Evolutionary conservation across 1,140 invertebrate genomes (phyloP), one percentile per base, ranked within the genome.

Genomic region (Aphaenogaster ashmeadi): DNA sequence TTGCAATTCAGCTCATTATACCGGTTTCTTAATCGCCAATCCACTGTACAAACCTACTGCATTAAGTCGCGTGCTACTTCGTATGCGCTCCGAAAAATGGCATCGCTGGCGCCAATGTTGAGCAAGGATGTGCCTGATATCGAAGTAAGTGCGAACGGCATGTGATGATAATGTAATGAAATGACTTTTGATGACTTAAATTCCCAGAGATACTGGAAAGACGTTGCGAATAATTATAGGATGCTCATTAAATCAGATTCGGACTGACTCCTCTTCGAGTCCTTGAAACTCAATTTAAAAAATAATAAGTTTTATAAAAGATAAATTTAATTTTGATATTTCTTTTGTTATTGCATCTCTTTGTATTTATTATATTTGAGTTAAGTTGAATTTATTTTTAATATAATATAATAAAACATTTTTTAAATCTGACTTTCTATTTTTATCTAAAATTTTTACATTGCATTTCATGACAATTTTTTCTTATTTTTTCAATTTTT

Each of bases 61-160:
- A 11, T 67, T 64, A 33, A 44, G 11, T 27, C 41, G 8, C 11
- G 21, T 75, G 11, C 7, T 27, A 71, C 3, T 52, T 33, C 1
- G 15, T 56, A 47, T 56, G 27, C 0, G 2, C 0, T 6, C 1
- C 2, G 3, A 83, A 81, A 86, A 71, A 93, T 93, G 93, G 72
- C 92, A 67, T 33, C 54, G n/a, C 21, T 95, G 62, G 5, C 64
- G 1, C 21, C 54, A 3, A 54, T 90, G 5, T 60, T 97, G 50
- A 97, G 97, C 92, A 96, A 96, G 93, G 97, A 97, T 90, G 89
- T 97, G 50, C 96, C 97, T 33, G 97, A 97, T 93, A 97, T 97
- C 86, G 97, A 97, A 96, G 97, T 97, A 92, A 96, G 96, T 95
- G 54, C 11, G 1, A 56, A 56, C 44, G 2, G 15, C 41, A 38